Evolutionary conservation across 2,888 invertebrate genomes (phyloP).

Genomic region (Cosmorhoe ocellata): DNA sequence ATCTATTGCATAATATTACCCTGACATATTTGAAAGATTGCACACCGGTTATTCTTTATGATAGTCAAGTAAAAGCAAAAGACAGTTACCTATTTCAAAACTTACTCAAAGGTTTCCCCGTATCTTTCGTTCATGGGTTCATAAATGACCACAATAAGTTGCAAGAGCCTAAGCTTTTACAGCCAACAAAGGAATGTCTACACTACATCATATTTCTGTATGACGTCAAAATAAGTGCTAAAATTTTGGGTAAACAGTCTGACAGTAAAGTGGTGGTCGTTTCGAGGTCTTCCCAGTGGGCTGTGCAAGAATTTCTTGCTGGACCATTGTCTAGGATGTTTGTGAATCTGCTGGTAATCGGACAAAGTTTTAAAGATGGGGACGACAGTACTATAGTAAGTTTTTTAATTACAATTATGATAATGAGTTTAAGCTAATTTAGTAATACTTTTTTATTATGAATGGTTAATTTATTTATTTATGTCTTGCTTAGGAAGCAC

Average conservation of each 20-base stretch:
- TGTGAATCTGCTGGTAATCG: slow-evolving; percentile 87
- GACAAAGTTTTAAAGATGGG: slow-evolving; percentile 84
- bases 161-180: slow-evolving; percentile 67
- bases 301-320: slow-evolving; percentile 86
- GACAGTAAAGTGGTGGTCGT: slow-evolving; percentile 85
- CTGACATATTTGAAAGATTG: slow-evolving; percentile 84
- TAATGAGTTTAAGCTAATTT: background rate
- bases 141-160: slow-evolving; percentile 77
- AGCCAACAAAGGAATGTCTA: slow-evolving; percentile 76
- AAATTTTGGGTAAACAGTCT: slow-evolving; percentile 84
- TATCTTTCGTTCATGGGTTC: slow-evolving; percentile 84
- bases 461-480: background rate
- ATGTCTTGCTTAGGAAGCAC: slow-evolving; percentile 78
- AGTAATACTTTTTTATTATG: background rate
- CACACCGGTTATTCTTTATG: slow-evolving; percentile 86
- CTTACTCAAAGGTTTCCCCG: slow-evolving; percentile 81
- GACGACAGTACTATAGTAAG: slow-evolving; percentile 69
- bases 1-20: slow-evolving; percentile 83
- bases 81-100: slow-evolving; percentile 82
- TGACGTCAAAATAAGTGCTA: slow-evolving; percentile 82
- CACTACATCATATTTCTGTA: slow-evolving; percentile 86
- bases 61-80: slow-evolving; percentile 78
- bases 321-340: slow-evolving; percentile 84
- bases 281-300: slow-evolving; percentile 88
- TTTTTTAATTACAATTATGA: slow-evolving; percentile 16